A percentile compares a stretch with the other conserved stretches of the same genome.
Conservation (phyloP, 1,140 invertebrate species). For the Nomia melanderi region DNA sequence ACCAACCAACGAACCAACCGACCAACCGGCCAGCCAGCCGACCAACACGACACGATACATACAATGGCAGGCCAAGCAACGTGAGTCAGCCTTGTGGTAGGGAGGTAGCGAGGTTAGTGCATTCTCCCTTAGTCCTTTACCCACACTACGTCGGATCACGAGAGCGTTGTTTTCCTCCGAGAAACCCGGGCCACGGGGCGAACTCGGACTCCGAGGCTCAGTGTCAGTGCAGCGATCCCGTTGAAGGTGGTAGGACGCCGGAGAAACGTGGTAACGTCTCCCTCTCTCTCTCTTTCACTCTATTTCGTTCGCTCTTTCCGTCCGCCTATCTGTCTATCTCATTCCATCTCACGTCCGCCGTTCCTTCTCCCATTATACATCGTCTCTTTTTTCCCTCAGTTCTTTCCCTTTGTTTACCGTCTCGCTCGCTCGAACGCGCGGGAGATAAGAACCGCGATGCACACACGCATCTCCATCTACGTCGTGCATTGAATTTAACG, state of each 20-base stretch:
- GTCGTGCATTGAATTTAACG: background rate
- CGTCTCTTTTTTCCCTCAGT: background rate
- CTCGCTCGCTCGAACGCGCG: constrained; percentile 1
- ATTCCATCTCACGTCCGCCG: background rate
- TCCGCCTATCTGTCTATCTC: no score
- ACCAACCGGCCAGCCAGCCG: constrained; percentile 7
- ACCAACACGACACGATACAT: constrained; percentile 51
- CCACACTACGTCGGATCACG: constrained; percentile 42
- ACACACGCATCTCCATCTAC: background rate
- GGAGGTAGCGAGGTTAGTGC: constrained; percentile 56
- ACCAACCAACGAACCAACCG: background rate
- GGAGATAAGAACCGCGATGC: constrained; percentile 40
- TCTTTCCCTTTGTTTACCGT: constrained; percentile 1
- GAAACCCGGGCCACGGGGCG: constrained; percentile 43
- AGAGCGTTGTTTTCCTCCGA: constrained; percentile 55
- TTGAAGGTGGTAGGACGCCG: constrained; percentile 51
- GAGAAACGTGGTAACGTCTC: constrained; percentile 24
- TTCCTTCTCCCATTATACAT: no score
- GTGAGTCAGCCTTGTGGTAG: constrained; percentile 62
- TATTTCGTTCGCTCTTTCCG: background rate
- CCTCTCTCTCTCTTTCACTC: background rate
- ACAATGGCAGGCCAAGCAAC: constrained; percentile 33
- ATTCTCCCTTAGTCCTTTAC: constrained; percentile 62
- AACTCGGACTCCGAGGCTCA: constrained; percentile 29
- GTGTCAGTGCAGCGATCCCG: constrained; percentile 55